Base-by-base conservation (phyloP, 2,888 invertebrate genomes). In the Stenchaetothrips biformis region DNA sequence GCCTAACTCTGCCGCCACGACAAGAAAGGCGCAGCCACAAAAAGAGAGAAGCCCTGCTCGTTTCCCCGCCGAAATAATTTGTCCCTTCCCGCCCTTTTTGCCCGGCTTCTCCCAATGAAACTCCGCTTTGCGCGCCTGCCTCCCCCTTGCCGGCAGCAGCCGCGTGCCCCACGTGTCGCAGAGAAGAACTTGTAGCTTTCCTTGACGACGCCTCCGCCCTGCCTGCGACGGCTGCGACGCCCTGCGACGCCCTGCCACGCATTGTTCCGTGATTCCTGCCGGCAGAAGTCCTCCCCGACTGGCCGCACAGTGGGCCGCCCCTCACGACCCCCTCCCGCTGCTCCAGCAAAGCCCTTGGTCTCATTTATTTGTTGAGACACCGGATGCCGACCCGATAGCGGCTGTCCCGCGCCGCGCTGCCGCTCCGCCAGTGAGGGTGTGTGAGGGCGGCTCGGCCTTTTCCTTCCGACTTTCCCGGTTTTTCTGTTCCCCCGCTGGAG, bases 351-450 rank as follows among this genome's bases (percentile, higher is more conserved):
- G n/a, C n/a, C 21, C 67, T 37, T 37, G 53, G 53, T 21, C 67
- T 74, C 67, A 74, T 74, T 74, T 74, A 74, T 74, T 74, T 74
- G 67, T 74, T 74, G 67, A 74, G 67, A 74, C 67, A 74, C 67
- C 67, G 67, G 67, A 74, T 74, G 67, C 21, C 67, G 67, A 74
- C 25, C n/a, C 67, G 67, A 21, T 74, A 74, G 67, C 67, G 53
- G 53, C 53, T 37, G 13, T 18, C 53, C 53, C 13, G 13, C 53
- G 16, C 53, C 6, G 13, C 9, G 13, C 53, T 53, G 13, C n/a
- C n/a, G n/a, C n/a, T 16, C 53, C 6, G 53, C 6, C 3, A 2
- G 53, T 16, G 37, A 2, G 37, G 1, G 37, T 37, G 37, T 37
- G 37, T 37, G 37, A 37, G 37, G 37, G 37, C 37, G 37, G 37